These are phyloP conservation scores for Aplochiton taeniatus DNA, from an alignment of 2,797 vertebrate genomes.

Conservation along the genomic window DNA sequence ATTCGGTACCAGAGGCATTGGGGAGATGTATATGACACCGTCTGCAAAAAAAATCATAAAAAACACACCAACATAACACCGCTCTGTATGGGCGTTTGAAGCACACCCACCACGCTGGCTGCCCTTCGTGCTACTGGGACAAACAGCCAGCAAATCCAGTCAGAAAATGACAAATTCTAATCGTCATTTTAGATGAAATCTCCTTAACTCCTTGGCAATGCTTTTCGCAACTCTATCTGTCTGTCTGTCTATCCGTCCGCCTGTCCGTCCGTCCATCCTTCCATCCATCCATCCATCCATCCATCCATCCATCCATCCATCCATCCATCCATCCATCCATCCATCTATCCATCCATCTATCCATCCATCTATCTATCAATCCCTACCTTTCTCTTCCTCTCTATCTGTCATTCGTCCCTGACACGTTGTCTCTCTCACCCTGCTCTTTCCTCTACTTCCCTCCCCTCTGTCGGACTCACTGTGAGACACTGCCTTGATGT, in stretches of 20 bases:
- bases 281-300: too few relatives aligned
- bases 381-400: too few relatives aligned
- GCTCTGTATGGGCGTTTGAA: not conserved
- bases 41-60: not conserved
- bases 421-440: too few relatives aligned
- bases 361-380: too few relatives aligned
- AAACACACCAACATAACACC: too few relatives aligned
- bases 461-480: constrained; percentile 78
- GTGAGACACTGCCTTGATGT: constrained; percentile 94
- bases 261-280: too few relatives aligned
- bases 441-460: constrained; percentile 1
- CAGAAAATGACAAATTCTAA: not conserved
- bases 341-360: too few relatives aligned
- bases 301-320: too few relatives aligned
- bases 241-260: constrained; percentile 5
- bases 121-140: not conserved
- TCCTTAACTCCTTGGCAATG: not conserved
- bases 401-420: too few relatives aligned
- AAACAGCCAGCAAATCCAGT: not conserved
- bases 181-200: not conserved
- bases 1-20: constrained; percentile 13
- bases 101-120: too few relatives aligned
- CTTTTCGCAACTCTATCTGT: not conserved
- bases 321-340: too few relatives aligned
- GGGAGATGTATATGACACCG: constrained; percentile 16